Conservation (phyloP, 2,888 invertebrate genomes). For the Tiphia femorata region DNA sequence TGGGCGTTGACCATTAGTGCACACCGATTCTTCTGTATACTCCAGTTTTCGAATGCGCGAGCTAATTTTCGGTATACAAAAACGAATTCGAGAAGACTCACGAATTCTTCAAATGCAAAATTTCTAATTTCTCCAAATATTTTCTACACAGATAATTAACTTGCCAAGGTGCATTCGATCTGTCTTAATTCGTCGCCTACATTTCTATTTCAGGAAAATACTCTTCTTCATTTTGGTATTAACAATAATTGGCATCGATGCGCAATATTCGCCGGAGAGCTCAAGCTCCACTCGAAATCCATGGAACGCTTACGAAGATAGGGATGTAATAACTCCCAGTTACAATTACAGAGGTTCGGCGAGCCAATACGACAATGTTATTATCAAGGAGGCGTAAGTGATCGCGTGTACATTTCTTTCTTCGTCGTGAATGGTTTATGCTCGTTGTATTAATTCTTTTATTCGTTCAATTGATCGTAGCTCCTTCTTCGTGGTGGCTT, state of each 20-base stretch:
- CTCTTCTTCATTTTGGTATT: conserved; percentile 47
- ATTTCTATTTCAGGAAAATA: conserved; percentile 44
- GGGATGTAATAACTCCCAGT: conserved; percentile 34
- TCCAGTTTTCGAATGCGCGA: no score
- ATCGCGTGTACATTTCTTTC: neutral
- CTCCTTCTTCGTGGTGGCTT: conserved; percentile 93
- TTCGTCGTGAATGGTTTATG: neutral
- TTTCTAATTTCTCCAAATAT: no score
- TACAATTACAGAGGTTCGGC: conserved; percentile 27
- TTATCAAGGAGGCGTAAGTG: conserved; percentile 64
- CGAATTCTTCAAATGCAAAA: no score
- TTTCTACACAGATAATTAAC: no score
- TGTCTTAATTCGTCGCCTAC: no score
- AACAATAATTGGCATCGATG: conserved; percentile 42
- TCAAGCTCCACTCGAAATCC: conserved; percentile 44
- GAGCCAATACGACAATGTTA: conserved; percentile 46
- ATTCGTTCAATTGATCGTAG: conserved; percentile 70
- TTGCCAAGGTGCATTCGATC: no score
- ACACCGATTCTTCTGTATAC: no score
- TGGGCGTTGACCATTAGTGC: no score
- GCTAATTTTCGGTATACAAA: no score
- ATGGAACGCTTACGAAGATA: conserved; percentile 52
- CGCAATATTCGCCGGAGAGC: conserved; percentile 42
- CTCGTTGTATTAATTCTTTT: neutral
- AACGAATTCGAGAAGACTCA: no score